Evolutionary conservation across 2,888 invertebrate genomes (phyloP), one percentile per base, ranked within the genome.

Genomic region (Apamea sordens): DNA sequence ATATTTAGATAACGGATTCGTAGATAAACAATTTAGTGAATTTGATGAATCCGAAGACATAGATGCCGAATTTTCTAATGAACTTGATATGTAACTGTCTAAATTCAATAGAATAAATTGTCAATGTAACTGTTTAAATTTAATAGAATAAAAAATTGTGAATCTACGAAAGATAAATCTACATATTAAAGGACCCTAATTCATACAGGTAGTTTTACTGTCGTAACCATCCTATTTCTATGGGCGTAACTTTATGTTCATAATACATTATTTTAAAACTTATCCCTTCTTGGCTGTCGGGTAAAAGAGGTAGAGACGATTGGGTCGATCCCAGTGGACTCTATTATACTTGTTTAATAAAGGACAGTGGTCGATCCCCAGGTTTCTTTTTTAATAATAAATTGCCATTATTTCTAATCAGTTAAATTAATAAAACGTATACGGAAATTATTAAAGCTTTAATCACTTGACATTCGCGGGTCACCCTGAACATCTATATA

Each of bases 1-100:
- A 0, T 95, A 95, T 88, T 93, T 94, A 73, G 97, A 97, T 79
- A 96, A 95, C 88, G 97, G 97, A 21, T 96, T 95, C 87, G 94
- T 96, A 68, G 95, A 97, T 84, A 97, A 97, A 71, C 93, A 95
- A 63, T 93, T 95, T 65, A 95, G 94, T 88, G 97, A 96, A 56
- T 97, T 95, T 91, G 93, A 94, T 41, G 96, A 95, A 85, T 94
- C 95, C 71, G 95, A 95, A 90, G 97, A 95, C 61, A 94, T 97
- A 82, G 95, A 97, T 68, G 92, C 89, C 13, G 91, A 92, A 69
- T 95, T 94, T 90, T 90, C 90, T 71, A 93, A 84, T 76, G 90
- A 93, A 79, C 8, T 80, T 61, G 56, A 18, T 61, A 10, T 44
- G 0, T 80, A 77, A 44, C 18, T 53, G 7, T 18, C 4, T 53